Conservation (phyloP, 2,797 vertebrate genomes). For the Erethizon dorsatum region DNA sequence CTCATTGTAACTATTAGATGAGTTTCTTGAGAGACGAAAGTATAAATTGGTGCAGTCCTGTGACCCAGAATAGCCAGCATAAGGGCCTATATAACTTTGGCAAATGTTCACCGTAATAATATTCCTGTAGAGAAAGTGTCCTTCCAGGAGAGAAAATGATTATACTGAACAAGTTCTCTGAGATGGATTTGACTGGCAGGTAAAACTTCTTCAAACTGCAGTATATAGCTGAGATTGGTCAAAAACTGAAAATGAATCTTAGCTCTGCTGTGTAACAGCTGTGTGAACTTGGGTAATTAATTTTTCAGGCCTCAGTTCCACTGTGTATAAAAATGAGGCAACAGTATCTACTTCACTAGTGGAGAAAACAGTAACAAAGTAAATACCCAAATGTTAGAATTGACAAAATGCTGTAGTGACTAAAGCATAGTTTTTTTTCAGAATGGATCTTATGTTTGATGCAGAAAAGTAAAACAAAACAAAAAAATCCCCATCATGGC, state of each 20-base stretch:
- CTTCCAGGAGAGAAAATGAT: not conserved
- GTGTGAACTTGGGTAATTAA: not conserved
- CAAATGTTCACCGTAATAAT: not conserved
- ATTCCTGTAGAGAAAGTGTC: not conserved
- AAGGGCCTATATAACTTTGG: not conserved
- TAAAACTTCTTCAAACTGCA: not conserved
- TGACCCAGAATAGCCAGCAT: not conserved
- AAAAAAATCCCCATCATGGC: not conserved
- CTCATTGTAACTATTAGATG: not conserved
- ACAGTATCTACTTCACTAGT: not conserved
- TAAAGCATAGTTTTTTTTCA: not conserved
- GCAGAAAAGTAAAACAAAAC: not conserved
- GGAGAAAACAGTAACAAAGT: not conserved
- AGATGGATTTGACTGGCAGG: not conserved
- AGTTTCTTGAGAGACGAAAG: slow-evolving; percentile 24
- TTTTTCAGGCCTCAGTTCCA: slow-evolving; percentile 39
- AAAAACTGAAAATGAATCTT: not conserved
- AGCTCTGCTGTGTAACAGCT: not conserved
- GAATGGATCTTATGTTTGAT: not conserved
- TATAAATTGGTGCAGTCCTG: not conserved
- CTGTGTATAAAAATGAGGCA: slow-evolving; percentile 15
- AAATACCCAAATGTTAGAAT: not conserved
- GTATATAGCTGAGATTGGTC: not conserved
- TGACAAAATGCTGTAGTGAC: slow-evolving; percentile 37
- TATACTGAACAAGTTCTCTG: not conserved